These are phyloP conservation scores for Eilema griseolum DNA, from an alignment of 2,888 invertebrate genomes.

Conservation along the genomic window DNA sequence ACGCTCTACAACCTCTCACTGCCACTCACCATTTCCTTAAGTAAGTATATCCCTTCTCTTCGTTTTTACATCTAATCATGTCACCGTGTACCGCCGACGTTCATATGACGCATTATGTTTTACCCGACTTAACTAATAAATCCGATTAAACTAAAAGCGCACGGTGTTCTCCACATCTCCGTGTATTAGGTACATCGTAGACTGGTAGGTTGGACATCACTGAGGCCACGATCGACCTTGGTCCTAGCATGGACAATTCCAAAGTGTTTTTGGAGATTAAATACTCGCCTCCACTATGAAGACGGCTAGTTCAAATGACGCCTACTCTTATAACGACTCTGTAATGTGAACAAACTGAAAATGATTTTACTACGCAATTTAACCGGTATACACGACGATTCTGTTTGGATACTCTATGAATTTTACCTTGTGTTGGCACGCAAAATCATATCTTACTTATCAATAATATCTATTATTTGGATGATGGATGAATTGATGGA, in stretches of 20 bases:
- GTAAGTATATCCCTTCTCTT: neutral
- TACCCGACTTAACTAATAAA: too few species aligned
- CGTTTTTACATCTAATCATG: neutral
- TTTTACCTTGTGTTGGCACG: too few species aligned
- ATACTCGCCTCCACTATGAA: too few species aligned
- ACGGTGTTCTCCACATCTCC: too few species aligned
- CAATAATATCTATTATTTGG: too few species aligned
- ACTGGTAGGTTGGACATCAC: too few species aligned
- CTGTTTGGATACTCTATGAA: neutral
- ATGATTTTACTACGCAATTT: neutral
- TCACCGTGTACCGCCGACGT: neutral
- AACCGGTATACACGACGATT: neutral
- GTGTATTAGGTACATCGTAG: neutral
- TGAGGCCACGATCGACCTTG: too few species aligned
- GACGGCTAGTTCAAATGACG: too few species aligned
- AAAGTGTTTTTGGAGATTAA: too few species aligned
- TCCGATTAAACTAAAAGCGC: neutral
- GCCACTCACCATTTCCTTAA: neutral
- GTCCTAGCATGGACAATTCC: too few species aligned
- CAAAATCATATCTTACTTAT: neutral
- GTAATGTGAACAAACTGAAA: too few species aligned
- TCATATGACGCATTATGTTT: neutral
- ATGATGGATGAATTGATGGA: neutral
- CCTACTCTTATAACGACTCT: too few species aligned
- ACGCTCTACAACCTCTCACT: neutral